Conservation (phyloP, 2,888 invertebrate species). For the Dexiosoma caninum region DNA sequence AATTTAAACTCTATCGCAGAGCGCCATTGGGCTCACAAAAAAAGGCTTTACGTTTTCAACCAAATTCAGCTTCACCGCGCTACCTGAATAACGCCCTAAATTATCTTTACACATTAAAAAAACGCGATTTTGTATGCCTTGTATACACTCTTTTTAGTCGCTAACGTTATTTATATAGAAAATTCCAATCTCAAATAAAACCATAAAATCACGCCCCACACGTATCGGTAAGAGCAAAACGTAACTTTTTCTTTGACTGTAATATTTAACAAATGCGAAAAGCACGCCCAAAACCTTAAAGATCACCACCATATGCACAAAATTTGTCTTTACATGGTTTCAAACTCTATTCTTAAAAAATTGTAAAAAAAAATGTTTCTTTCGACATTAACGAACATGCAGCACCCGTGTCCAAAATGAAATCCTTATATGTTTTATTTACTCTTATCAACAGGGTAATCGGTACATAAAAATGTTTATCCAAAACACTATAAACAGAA, state of each 20-base stretch:
- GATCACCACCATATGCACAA: not conserved
- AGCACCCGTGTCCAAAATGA: conserved; percentile 5
- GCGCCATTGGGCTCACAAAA: not conserved
- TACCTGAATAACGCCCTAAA: not conserved
- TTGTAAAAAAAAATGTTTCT: not conserved
- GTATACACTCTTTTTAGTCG: not conserved
- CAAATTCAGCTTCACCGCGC: not conserved
- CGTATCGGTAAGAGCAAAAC: not conserved
- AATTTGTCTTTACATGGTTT: not conserved
- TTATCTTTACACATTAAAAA: not conserved
- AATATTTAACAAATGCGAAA: not conserved
- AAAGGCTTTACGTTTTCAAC: not conserved
- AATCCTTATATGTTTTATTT: not conserved
- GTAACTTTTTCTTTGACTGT: not conserved
- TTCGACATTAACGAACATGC: not conserved
- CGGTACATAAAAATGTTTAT: conserved; percentile 31
- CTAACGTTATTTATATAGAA: not conserved
- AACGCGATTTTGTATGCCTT: not conserved
- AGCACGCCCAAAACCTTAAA: not conserved
- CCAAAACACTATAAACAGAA: conserved; percentile 1
- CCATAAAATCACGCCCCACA: not conserved
- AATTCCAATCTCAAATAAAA: not conserved
- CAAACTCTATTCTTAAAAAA: not conserved
- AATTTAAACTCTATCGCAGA: not conserved
- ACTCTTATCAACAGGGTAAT: conserved; percentile 7